Evolutionary conservation across 1,140 invertebrate genomes (phyloP), one percentile per base, ranked within the genome.

Genomic region (Cherax quadricarinatus): DNA sequence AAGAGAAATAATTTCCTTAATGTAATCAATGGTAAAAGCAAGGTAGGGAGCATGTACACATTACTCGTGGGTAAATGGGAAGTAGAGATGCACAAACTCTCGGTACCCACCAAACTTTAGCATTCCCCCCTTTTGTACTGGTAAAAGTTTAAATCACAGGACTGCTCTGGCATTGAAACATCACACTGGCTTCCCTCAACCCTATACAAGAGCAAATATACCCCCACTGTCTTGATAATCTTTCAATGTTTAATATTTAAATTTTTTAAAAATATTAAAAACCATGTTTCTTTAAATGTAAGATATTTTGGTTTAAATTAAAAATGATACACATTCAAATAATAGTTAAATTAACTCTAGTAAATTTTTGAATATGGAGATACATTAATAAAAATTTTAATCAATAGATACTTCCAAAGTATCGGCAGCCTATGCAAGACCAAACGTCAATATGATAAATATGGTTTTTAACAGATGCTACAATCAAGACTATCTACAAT

Each of bases 1-100:
- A 91, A 81, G 84, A 91, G 90, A 91, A 91, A 91, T 86, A 53
- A 91, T 86, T 85, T 91, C 90, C 90, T 91, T 91, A 91, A 91
- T 82, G 53, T 91, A 91, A 91, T 91, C 90, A 91, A 91, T 91
- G 90, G 90, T 91, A 86, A 91, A 91, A 91, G 90, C 90, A 91
- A 91, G 90, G 90, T 86, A 91, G 90, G 90, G 90, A 86, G 90
- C 83, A 79, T 91, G 90, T 91, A 91, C 78, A 91, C 90, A 91
- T 91, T 86, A 91, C 79, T 86, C 70, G 84, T 91, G 90, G 90
- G 90, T 70, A 91, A 73, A 91, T 91, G 90, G 90, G 90, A 86
- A 86, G 82, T 81, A 87, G 75, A 91, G 85, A 86, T 91, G 90
- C 90, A 91, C 84, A 53, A 70, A 91, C 78, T 41, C 90, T 70